Evolutionary conservation across 2,797 vertebrate species (phyloP), one percentile per base, ranked within the genome.

Genomic region (Sebastes diploproa): DNA sequence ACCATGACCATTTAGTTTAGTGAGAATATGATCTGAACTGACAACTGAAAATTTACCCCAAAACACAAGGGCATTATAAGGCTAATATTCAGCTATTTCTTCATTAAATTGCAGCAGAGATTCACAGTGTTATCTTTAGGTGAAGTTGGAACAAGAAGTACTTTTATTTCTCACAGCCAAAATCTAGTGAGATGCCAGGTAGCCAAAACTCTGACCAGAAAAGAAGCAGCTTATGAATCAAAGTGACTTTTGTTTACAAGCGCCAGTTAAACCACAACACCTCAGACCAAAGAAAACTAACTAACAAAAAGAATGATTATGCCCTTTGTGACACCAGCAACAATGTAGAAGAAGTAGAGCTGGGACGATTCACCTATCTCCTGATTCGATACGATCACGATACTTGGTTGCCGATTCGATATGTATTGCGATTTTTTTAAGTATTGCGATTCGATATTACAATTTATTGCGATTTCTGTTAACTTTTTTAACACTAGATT

Each of bases 211-310:
- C 29, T 14, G 56, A 12, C 34, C n/a, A 25, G 29, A 23, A 55
- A 54, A 72, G 13, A 34, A 66, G 23, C 66, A 25, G 50, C 67
- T 58, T 72, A 29, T 60, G 59, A 72, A 68, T 77, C 23, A 74
- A 70, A 78, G 59, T 63, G 56, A 27, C 60, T 61, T 66, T 52
- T 61, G 42, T 62, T 0, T 50, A 34, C 2, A 1, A 16, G 10
- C 2, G 0, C 18, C n/a, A 34, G 10, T 55, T 72, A 16, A 52
- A 42, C 8, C 22, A 61, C 12, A 58, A 30, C 1, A 56, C 36
- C 6, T 69, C 42, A 29, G 38, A 64, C 2, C 14, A 36, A 20
- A 67, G 11, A n/a, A 50, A 69, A 54, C 30, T 1, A 69, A 54
- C 30, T 2, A 4, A 32, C 14, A 2, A 7, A 9, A 46, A 7